A percentile compares a stretch with the other conserved stretches of the same genome.
Evolutionary conservation across 1,140 invertebrate species (phyloP).

Genomic region (Procambarus virginalis): DNA sequence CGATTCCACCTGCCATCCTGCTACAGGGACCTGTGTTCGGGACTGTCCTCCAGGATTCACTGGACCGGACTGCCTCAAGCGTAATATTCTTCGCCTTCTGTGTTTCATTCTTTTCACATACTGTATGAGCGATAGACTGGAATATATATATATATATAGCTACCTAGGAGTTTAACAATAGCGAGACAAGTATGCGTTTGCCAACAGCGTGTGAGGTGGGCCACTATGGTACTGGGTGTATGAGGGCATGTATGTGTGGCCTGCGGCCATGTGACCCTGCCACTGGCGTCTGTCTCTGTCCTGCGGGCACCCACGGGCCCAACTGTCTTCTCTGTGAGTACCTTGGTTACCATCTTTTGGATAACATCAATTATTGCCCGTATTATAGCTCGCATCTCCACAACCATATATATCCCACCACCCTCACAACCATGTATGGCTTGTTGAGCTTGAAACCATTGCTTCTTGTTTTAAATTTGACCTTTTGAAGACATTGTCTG

Average conservation of each 20-base stretch:
- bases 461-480: no score
- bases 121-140: background rate
- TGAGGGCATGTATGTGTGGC: conserved; percentile 81
- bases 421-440: no score
- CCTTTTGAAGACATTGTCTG: no score
- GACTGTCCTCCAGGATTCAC: conserved; percentile 79
- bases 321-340: conserved; percentile 33
- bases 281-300: conserved; percentile 85
- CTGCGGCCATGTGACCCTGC: conserved; percentile 77
- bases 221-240: conserved; percentile 83
- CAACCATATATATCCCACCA: no score
- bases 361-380: no score
- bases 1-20: conserved; percentile 84
- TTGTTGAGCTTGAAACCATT: no score
- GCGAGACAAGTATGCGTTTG: no score
- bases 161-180: background rate
- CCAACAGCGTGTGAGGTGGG: conserved; percentile 78
- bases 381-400: no score
- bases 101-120: background rate
- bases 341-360: background rate
- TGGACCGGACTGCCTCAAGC: conserved; percentile 73
- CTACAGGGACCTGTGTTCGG: conserved; percentile 84
- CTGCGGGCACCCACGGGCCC: conserved; percentile 76
- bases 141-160: background rate
- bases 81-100: conserved; percentile 64